Evolutionary conservation across 2,797 vertebrate species (phyloP).

Genomic region (Microchirus variegatus): DNA sequence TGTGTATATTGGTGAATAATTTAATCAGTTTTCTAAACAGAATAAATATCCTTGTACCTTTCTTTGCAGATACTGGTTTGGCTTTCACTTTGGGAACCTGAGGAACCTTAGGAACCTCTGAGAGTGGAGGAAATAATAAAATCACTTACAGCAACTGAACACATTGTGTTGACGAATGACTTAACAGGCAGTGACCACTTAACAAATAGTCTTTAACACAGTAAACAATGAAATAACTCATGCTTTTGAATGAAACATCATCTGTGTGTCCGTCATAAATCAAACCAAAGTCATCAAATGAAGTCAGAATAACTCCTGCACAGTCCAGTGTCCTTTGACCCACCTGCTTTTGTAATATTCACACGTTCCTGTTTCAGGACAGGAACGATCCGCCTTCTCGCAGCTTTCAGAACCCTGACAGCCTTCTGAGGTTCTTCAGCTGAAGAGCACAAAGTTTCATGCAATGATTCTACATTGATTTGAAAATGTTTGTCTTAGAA

Average conservation of each 20-base stretch:
- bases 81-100: conserved; percentile 34
- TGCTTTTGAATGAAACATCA: too few relatives aligned
- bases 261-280: too few relatives aligned
- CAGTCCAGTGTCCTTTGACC: neutral
- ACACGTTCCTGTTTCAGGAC: conserved; percentile 43
- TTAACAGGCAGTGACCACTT: too few relatives aligned
- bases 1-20: too few relatives aligned
- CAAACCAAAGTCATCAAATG: too few relatives aligned
- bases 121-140: neutral
- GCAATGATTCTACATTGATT: neutral
- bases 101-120: conserved; percentile 30
- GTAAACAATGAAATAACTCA: too few relatives aligned
- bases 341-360: conserved; percentile 52
- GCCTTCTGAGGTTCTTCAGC: conserved; percentile 36
- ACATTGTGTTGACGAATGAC: neutral
- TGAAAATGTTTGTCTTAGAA: neutral
- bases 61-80: conserved; percentile 46
- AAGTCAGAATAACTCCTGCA: too few relatives aligned
- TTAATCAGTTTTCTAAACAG: too few relatives aligned
- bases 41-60: conserved; percentile 27
- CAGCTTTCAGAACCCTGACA: conserved; percentile 17
- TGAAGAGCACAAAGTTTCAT: neutral
- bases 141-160: neutral
- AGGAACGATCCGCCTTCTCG: conserved; percentile 23
- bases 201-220: too few relatives aligned